Base-by-base conservation (phyloP, 30 jellyfish, hydroid and myxozoan genomes). In the Hydractinia echinata region DNA sequence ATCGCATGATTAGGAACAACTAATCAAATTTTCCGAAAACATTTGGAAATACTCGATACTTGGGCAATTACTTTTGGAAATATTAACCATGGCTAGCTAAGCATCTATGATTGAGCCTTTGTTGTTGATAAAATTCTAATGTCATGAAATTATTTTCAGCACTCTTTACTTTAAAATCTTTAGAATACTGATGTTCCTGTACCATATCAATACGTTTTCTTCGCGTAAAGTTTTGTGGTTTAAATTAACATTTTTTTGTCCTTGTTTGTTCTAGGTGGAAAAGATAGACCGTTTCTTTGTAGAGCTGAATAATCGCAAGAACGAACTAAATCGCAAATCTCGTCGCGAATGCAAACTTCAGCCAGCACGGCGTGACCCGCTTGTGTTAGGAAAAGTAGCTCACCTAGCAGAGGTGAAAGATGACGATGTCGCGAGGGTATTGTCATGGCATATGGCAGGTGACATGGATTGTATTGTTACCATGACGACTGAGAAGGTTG, bases 391-490 rank as follows among this genome's bases (percentile, higher is more conserved):
- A 30, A 87, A 87, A 89, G 96, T 87, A 4, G 96, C 82, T 6
- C 96, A 87, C 54, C 80, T 87, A 61, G 96, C 96, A 2, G 70
- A 81, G 52, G 77, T 87, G 7, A 82, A 79, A 7, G 88, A 81
- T 1, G 96, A 87, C 15, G 88, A 87, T 62, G 92, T 82, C 16
- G 96, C 96, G 7, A 56, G 87, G 20, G 96, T 87, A 15, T 73
- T 87, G 66, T 87, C 96, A 18, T 87, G 96, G 96, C 96, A 87
- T 55, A 8, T 87, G 83, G 86, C 87, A 0, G 83, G 87, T 0
- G 96, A 87, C 64, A 87, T 87, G 96, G 96, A 87, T 76, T 87
- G 96, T 30, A 51, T 87, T 20, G 81, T 87, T 54, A 87, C 96
- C 8, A 67, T 55, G 13, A 81, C 91, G 13, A 76, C 91, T 10